These are phyloP conservation scores for Martes martes DNA, from an alignment of 2,113 vertebrate genomes.

Conservation along the genomic window DNA sequence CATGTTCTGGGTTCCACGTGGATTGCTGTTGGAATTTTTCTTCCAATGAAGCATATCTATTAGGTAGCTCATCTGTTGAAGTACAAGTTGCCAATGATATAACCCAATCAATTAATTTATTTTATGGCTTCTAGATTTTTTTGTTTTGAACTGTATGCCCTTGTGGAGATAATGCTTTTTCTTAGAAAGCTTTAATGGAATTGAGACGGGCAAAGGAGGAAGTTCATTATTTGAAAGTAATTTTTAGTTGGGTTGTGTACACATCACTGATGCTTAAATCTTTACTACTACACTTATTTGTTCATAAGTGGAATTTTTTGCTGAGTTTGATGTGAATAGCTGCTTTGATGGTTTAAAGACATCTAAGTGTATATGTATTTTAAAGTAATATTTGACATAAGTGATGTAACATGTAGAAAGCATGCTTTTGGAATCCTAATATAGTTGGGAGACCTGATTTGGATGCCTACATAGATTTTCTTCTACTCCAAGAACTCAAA, in stretches of 20 bases:
- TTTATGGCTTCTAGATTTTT: not conserved
- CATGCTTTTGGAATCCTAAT: constrained; percentile 14
- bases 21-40: not conserved
- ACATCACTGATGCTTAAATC: not conserved
- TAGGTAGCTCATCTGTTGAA: not conserved
- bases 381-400: constrained; percentile 9
- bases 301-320: not conserved
- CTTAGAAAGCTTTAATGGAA: not conserved
- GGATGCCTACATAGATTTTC: constrained; percentile 33
- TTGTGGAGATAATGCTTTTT: not conserved
- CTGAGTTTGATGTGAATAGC: not conserved
- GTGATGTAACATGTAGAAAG: not conserved
- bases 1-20: not conserved
- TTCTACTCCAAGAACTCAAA: constrained; percentile 39
- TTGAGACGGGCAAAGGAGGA: not conserved
- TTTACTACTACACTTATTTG: not conserved
- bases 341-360: not conserved
- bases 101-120: not conserved
- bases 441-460: constrained; percentile 16
- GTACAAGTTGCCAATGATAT: not conserved
- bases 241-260: not conserved
- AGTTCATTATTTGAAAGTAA: constrained; percentile 15
- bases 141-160: not conserved
- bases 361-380: not conserved
- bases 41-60: not conserved